Conservation (phyloP, 2,888 invertebrate species). For the Pyrrhia umbra region DNA sequence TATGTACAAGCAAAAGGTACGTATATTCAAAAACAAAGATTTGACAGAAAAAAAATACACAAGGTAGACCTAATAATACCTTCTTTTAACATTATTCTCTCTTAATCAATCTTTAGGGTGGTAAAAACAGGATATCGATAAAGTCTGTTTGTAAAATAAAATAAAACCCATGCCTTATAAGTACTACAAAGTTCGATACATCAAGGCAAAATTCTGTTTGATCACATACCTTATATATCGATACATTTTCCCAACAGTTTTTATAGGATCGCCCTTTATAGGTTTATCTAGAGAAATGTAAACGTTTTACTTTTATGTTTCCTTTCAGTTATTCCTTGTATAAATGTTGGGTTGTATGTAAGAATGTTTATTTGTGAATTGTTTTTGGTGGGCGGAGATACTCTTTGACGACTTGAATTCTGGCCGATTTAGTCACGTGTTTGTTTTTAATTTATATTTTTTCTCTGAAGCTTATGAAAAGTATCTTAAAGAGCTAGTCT, state of each 20-base stretch:
- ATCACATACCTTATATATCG: conserved; percentile 29
- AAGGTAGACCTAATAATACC: too few relatives aligned
- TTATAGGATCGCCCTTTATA: conserved; percentile 61
- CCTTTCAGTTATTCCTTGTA: conserved; percentile 22
- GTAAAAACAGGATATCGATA: too few relatives aligned
- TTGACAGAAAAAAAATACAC: too few relatives aligned
- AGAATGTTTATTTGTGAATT: conserved; percentile 46
- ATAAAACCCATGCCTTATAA: neutral
- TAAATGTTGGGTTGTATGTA: conserved; percentile 18
- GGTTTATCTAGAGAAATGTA: conserved; percentile 46
- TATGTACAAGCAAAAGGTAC: too few relatives aligned
- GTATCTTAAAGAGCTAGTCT: too few relatives aligned
- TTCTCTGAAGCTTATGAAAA: neutral
- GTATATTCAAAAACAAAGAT: too few relatives aligned
- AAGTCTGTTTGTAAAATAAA: conserved; percentile 1
- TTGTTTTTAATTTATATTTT: neutral
- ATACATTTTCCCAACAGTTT: conserved; percentile 60
- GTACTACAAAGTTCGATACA: neutral
- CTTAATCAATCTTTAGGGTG: too few relatives aligned
- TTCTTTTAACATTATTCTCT: too few relatives aligned
- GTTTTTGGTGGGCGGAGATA: conserved; percentile 32
- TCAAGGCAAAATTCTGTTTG: conserved; percentile 25
- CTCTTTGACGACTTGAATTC: conserved; percentile 5
- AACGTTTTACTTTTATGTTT: conserved; percentile 46
- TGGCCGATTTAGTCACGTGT: neutral